Evolutionary conservation across 2,888 invertebrate genomes (phyloP).

Genomic region (Temnothorax unifasciatus): DNA sequence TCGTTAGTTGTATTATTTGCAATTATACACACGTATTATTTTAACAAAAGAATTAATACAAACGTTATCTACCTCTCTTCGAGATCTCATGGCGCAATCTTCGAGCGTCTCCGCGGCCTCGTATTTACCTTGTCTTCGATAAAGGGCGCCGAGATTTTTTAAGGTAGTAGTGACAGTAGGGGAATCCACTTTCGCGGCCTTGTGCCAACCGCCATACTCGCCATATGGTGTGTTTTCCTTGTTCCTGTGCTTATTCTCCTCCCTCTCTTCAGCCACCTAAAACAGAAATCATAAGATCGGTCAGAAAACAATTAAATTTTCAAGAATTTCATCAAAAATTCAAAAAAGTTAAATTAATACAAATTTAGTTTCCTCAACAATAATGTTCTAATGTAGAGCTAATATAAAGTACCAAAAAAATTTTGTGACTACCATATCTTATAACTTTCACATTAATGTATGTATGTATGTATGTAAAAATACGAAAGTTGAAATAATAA

Average conservation of each 20-base stretch:
- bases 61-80: conserved; percentile 92
- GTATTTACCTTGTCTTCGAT: conserved; percentile 99
- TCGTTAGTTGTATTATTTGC: conserved; percentile 33
- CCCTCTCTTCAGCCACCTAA: conserved; percentile 97
- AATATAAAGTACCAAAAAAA: background rate
- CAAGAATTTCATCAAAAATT: background rate
- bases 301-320: conserved; percentile 3
- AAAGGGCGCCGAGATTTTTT: conserved; percentile 99
- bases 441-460: too few species aligned
- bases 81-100: conserved; percentile 98
- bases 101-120: conserved; percentile 99
- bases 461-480: background rate
- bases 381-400: background rate
- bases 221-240: conserved; percentile 94
- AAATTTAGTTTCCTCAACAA: background rate
- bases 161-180: conserved; percentile 99
- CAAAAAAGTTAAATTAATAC: background rate
- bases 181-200: conserved; percentile 98
- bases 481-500: background rate
- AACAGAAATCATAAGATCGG: background rate
- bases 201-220: conserved; percentile 98
- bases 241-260: conserved; percentile 97
- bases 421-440: background rate
- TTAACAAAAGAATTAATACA: background rate
- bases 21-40: background rate